Evolutionary conservation across 2,888 invertebrate genomes (phyloP).

Genomic region (Acanthococcus lagerstroemiae): DNA sequence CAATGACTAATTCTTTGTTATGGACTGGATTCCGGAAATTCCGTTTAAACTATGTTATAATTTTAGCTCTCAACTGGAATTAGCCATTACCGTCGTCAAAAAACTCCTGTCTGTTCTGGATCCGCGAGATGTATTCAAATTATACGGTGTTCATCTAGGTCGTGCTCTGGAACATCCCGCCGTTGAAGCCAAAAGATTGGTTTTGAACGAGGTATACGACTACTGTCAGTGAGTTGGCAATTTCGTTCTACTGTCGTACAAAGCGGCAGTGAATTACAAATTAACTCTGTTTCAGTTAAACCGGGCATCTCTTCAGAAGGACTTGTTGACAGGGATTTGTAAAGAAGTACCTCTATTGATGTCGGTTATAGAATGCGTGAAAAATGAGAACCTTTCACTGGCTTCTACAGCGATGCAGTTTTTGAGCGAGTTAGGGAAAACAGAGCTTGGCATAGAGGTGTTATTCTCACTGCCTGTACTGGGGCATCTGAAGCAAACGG

Average conservation of each 20-base stretch:
- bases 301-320: slow-evolving; percentile 1
- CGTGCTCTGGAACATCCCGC: slow-evolving; percentile 52
- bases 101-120: slow-evolving; percentile 54
- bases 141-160: slow-evolving; percentile 46
- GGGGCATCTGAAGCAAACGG: slow-evolving; percentile 49
- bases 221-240: no score
- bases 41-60: no score
- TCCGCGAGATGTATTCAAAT: slow-evolving; percentile 50
- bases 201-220: slow-evolving; percentile 18
- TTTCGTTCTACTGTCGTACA: no score
- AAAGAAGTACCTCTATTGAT: slow-evolving; percentile 7
- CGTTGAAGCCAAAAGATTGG: slow-evolving; percentile 20
- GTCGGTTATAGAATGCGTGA: slow-evolving; percentile 16
- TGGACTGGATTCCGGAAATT: no score
- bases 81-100: slow-evolving; percentile 56
- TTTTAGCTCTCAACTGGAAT: slow-evolving; percentile 49
- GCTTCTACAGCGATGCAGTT: slow-evolving; percentile 8
- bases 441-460: not conserved
- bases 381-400: slow-evolving; percentile 10
- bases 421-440: slow-evolving; percentile 5
- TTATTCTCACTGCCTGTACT: slow-evolving; percentile 48
- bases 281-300: not conserved
- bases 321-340: slow-evolving; percentile 4
- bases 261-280: not conserved
- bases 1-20: no score